Percentiles rank a stretch among this genome's conserved stretches.
These are phyloP conservation scores for Palythoa grandiflora DNA, from an alignment of 92 coral and sea anemone genomes.

Conservation along the genomic window DNA sequence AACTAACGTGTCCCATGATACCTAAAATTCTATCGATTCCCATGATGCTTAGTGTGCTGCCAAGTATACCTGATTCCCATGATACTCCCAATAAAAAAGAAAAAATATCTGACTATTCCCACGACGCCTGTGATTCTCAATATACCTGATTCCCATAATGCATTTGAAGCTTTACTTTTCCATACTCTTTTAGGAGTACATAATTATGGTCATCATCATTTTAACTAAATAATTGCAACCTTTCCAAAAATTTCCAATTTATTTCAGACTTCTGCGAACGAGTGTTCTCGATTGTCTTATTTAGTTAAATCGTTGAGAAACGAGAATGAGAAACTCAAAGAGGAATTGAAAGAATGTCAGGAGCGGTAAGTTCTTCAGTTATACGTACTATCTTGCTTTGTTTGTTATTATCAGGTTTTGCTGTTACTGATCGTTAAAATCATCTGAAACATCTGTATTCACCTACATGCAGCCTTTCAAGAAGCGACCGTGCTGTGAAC, in stretches of 20 bases:
- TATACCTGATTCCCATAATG: too few species aligned
- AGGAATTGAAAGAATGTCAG: constrained; percentile 71
- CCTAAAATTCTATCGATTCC: too few species aligned
- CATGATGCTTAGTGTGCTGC: too few species aligned
- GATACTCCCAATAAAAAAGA: too few species aligned
- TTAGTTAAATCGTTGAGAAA: constrained; percentile 77
- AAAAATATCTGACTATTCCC: too few species aligned
- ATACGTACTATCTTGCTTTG: not conserved
- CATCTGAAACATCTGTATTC: not conserved
- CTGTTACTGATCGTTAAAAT: not conserved
- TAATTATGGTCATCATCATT: not conserved
- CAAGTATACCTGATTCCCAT: too few species aligned
- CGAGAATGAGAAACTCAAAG: constrained; percentile 84
- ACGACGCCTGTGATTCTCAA: too few species aligned
- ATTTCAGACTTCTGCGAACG: constrained; percentile 71
- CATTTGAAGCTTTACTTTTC: too few species aligned
- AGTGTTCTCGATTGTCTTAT: constrained; percentile 84
- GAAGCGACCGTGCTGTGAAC: constrained; percentile 79
- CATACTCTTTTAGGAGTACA: not conserved
- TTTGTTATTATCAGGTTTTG: not conserved
- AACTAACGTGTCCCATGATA: too few species aligned
- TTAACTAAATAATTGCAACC: not conserved
- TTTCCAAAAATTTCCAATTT: not conserved
- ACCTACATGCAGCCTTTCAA: constrained; percentile 35
- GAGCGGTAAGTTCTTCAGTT: constrained; percentile 59